Evolutionary conservation across 2,888 invertebrate genomes (phyloP).

Genomic region (Sturmia bella): DNA sequence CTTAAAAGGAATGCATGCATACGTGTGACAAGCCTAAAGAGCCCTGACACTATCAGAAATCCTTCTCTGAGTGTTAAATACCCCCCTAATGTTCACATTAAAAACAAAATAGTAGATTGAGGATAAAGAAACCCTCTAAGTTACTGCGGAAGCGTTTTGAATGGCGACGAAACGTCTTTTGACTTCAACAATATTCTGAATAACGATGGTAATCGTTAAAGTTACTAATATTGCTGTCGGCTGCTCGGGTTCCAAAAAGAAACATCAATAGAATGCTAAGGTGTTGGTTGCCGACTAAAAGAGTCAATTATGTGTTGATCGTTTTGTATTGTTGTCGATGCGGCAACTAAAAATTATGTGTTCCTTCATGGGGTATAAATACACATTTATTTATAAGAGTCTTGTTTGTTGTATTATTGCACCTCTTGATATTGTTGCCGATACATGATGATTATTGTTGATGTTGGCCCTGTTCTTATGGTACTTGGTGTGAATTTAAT

Average conservation of each 20-base stretch:
- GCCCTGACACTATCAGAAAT: no score
- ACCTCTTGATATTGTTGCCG: slow-evolving; percentile 55
- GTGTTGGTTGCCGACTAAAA: slow-evolving; percentile 77
- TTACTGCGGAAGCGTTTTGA: slow-evolving; percentile 69
- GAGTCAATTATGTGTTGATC: slow-evolving; percentile 76
- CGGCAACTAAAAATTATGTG: slow-evolving; percentile 62
- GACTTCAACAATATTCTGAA: slow-evolving; percentile 74
- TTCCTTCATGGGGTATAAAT: slow-evolving; percentile 41
- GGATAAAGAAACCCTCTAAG: slow-evolving; percentile 15
- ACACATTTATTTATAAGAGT: slow-evolving; percentile 49
- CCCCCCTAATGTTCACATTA: no score
- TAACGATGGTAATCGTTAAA: slow-evolving; percentile 67
- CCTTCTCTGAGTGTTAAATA: no score
- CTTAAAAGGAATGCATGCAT: no score
- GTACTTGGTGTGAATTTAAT: slow-evolving; percentile 70
- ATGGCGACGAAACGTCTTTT: slow-evolving; percentile 77
- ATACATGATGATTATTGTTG: slow-evolving; percentile 54
- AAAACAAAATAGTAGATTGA: slow-evolving; percentile 2
- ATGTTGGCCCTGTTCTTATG: slow-evolving; percentile 55
- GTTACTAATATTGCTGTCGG: slow-evolving; percentile 72
- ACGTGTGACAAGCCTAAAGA: no score
- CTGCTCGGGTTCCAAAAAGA: slow-evolving; percentile 73
- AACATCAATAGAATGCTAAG: slow-evolving; percentile 73
- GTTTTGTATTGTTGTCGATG: slow-evolving; percentile 72
- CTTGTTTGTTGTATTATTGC: slow-evolving; percentile 63